Conservation (phyloP, 1,140 invertebrate species). For the Ectropis grisescens region DNA sequence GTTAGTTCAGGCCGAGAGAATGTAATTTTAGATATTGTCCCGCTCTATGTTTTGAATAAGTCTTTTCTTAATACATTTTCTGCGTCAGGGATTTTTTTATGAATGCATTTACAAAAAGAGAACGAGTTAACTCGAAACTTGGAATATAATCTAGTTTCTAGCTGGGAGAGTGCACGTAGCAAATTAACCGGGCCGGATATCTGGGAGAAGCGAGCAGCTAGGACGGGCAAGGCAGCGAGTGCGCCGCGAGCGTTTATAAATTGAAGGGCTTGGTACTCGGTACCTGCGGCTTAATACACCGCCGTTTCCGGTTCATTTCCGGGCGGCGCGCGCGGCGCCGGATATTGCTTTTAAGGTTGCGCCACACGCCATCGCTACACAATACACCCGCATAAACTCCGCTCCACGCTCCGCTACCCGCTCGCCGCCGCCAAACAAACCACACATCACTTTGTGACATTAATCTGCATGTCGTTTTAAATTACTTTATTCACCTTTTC, state of each 20-base stretch:
- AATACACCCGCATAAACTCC: conserved; percentile 17
- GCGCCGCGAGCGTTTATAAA: conserved; percentile 63
- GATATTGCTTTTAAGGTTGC: conserved; percentile 72
- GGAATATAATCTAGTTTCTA: too few relatives aligned
- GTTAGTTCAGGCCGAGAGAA: conserved; percentile 64
- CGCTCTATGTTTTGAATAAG: conserved; percentile 35
- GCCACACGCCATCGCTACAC: conserved; percentile 51
- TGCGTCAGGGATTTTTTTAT: too few relatives aligned
- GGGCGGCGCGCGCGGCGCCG: conserved; percentile 58
- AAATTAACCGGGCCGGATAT: conserved; percentile 53
- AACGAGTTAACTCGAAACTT: too few relatives aligned
- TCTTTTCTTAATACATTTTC: conserved; percentile 19
- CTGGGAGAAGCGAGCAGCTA: conserved; percentile 26
- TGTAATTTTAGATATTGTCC: conserved; percentile 58
- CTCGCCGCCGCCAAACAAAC: conserved; percentile 1
- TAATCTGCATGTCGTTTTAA: too few relatives aligned
- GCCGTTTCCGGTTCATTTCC: conserved; percentile 72
- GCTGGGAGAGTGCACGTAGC: conserved; percentile 29
- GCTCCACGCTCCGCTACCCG: conserved; percentile 7
- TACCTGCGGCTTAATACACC: conserved; percentile 71
- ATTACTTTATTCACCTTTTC: too few relatives aligned
- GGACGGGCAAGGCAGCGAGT: conserved; percentile 33
- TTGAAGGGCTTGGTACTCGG: conserved; percentile 66
- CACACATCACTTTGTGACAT: too few relatives aligned
- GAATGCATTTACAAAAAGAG: too few relatives aligned